These are phyloP conservation scores for Ascidia mentula DNA, from an alignment of 23 tunicate species.

Conservation along the genomic window DNA sequence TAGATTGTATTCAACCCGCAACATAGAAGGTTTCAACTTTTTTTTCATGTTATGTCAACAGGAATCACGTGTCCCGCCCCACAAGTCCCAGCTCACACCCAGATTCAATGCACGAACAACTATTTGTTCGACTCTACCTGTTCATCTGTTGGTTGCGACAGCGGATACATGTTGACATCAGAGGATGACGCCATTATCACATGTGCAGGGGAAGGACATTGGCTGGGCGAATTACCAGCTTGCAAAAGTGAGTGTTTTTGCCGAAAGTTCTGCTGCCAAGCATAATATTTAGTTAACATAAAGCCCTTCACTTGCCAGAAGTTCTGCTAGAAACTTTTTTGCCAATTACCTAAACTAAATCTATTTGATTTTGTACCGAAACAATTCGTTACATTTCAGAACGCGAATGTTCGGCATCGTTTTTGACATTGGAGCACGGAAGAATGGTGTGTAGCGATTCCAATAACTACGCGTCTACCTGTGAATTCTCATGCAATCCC, in stretches of 20 bases:
- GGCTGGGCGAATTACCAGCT: slow-evolving; percentile 32
- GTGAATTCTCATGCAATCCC: slow-evolving; percentile 44
- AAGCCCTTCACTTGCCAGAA: too few relatives aligned
- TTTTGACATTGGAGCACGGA: slow-evolving; percentile 39
- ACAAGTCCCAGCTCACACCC: slow-evolving; percentile 15
- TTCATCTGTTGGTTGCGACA: slow-evolving; percentile 22
- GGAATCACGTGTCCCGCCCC: slow-evolving; percentile 8
- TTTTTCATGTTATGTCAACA: too few relatives aligned
- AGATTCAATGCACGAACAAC: slow-evolving; percentile 41
- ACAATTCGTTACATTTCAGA: too few relatives aligned
- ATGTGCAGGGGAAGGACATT: slow-evolving; percentile 39
- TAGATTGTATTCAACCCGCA: too few relatives aligned
- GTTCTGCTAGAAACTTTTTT: too few relatives aligned
- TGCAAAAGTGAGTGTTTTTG: slow-evolving; percentile 41
- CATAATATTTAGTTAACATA: too few relatives aligned
- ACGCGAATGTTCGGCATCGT: slow-evolving; percentile 24
- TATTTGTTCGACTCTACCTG: slow-evolving; percentile 49
- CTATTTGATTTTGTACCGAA: too few relatives aligned
- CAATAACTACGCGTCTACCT: slow-evolving; percentile 48
- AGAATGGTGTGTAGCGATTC: slow-evolving; percentile 38
- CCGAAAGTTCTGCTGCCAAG: too few relatives aligned
- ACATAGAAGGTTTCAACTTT: too few relatives aligned
- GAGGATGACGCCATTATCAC: slow-evolving; percentile 23
- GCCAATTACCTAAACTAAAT: too few relatives aligned
- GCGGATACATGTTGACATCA: slow-evolving; percentile 10